Evolutionary conservation across 1,140 invertebrate species (phyloP).

Genomic region (Chelonus insularis): DNA sequence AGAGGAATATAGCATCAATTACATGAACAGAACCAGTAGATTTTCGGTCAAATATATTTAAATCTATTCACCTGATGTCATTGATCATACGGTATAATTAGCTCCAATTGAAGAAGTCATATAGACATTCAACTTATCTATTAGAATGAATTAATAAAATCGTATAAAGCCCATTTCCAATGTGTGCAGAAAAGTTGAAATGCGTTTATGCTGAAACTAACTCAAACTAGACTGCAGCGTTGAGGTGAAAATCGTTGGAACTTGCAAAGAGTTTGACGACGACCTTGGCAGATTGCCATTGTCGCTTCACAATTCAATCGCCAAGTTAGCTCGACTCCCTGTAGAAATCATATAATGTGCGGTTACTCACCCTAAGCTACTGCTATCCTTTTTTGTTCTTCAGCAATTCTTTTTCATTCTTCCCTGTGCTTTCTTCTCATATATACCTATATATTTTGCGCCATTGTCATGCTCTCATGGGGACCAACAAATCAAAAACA

Average conservation of each 20-base stretch:
- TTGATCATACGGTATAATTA: too few relatives aligned
- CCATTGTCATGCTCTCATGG: conserved; percentile 14
- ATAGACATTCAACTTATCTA: too few relatives aligned
- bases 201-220: too few relatives aligned
- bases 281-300: conserved; percentile 55
- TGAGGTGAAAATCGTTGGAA: conserved; percentile 34
- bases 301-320: conserved; percentile 58
- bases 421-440: conserved; percentile 3
- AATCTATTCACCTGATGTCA: too few relatives aligned
- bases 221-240: too few relatives aligned
- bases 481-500: conserved; percentile 57
- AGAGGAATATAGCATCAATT: too few relatives aligned
- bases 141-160: too few relatives aligned
- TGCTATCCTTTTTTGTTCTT: conserved; percentile 9
- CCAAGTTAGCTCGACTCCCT: conserved; percentile 55
- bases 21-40: too few relatives aligned
- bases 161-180: too few relatives aligned
- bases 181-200: too few relatives aligned
- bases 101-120: too few relatives aligned
- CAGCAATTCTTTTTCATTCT: conserved; percentile 1
- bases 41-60: too few relatives aligned
- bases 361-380: conserved; percentile 43
- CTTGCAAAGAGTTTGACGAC: conserved; percentile 33
- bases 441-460: conserved; percentile 3
- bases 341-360: conserved; percentile 60